Base-by-base conservation (phyloP, 2,888 invertebrate genomes). In the Cheiracanthium punctorium region DNA sequence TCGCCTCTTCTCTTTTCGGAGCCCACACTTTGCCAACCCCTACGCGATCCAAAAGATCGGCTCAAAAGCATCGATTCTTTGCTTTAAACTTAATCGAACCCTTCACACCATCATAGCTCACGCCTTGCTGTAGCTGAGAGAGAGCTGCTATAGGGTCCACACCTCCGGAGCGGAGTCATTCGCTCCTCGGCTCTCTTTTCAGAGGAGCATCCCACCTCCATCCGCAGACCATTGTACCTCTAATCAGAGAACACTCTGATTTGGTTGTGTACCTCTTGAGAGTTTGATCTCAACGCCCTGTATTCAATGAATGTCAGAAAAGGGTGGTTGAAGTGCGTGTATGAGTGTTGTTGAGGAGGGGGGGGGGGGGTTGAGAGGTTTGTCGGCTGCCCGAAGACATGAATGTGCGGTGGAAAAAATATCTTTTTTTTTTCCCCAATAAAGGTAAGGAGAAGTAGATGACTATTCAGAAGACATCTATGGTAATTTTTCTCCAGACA, bases 111-210 rank as follows among this genome's bases (percentile, higher is more conserved):
- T 71, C 82, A 71, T 71, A 76, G 48, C 71, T 65, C 67, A 72
- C 82, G 67, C 82, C 72, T 77, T 72, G 65, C 72, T 77, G 77
- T 77, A 77, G 77, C 77, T 82, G 77, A 82, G 69, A 20, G 33
- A 58, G 24, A 58, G 58, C 24, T 24, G 4, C 24, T 58, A 24
- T 2, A 7, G 20, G 4, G 24, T 4, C 24, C 58, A 7, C 43
- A 24, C 58, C 58, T 58, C 20, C 7, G 12, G 20, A 58, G 12
- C 1, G 12, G 24, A 58, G 58, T 58, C 24, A 58, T 58, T 58
- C 12, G 4, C 24, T n/a, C n/a, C n/a, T 1, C 20, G 58, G 12
- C 4, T 20, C 58, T 58, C 52, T 70, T 77, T 52, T 48, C 29
- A 20, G 52, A 17, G 4, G 4, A 5, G 24, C 80, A 48, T 69